phyloP scores from a whole-genome alignment of 2,797 vertebrate genomes.

The Limnodromus scolopaceus region DNA sequence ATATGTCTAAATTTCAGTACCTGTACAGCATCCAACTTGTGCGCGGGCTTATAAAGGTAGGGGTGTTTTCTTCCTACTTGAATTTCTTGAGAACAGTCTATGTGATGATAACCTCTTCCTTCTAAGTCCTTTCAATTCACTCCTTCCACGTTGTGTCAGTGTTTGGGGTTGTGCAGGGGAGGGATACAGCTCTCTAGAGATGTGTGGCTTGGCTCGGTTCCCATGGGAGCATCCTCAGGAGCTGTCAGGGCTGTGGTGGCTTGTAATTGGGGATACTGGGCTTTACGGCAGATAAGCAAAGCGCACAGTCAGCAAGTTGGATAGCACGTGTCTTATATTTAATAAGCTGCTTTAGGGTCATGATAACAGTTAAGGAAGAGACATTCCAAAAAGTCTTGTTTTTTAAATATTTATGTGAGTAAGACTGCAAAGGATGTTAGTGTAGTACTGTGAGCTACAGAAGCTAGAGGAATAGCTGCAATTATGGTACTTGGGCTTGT shows the following conservation, averaged over 20 bases:
- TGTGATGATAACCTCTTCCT: neutral
- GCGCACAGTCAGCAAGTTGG: accelerated
- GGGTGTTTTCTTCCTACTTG: neutral
- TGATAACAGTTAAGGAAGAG: neutral
- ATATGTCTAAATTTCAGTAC: neutral
- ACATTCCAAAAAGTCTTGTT: neutral
- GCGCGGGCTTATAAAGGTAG: neutral
- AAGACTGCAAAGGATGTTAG: neutral
- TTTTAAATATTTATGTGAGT: constrained; percentile 1
- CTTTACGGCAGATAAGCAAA: neutral
- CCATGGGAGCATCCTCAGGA: neutral
- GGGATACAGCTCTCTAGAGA: neutral
- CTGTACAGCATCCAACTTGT: neutral
- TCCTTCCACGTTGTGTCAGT: neutral
- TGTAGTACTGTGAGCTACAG: neutral
- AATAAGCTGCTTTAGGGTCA: neutral
- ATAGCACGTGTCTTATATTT: neutral
- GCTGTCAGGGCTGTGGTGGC: neutral
- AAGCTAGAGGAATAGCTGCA: accelerated
- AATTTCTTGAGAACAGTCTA: neutral
- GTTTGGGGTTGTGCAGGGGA: neutral
- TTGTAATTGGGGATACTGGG: neutral
- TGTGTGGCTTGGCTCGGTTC: neutral
- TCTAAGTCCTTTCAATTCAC: neutral
- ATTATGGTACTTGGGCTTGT: neutral